Base-by-base conservation (phyloP, 2,888 invertebrate genomes). In the Steromphala cineraria region DNA sequence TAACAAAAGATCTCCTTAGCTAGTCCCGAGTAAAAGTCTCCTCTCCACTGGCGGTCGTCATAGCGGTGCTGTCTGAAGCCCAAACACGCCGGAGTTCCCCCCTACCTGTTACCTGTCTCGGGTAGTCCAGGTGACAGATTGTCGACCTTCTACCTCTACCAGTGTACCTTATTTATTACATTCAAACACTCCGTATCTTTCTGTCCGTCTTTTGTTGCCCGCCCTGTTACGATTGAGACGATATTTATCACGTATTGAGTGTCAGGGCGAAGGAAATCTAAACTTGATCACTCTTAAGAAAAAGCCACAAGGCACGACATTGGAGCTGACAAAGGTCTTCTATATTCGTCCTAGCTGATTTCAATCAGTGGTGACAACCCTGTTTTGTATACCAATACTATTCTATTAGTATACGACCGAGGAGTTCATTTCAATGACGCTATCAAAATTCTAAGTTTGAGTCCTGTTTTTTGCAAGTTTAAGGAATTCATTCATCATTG, bases 241-340 rank as follows among this genome's bases (percentile, higher is more conserved):
- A 71, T 71, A 40, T 71, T 71, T 71, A 71, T 71, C 71, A 71
- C 31, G 36, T 36, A 31, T 19, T 19, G n/a, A 71, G 71, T 31
- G n/a, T 31, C 31, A 19, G 36, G 46, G 10, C 46, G 7, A 46
- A 13, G 46, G 46, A 46, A 46, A 46, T 46, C 46, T 46, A 46
- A 46, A 46, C 46, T 46, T 46, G 46, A 46, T 46, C 46, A 46
- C 46, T 46, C 46, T 46, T 46, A 46, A 46, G 46, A 46, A 46
- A 46, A 13, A 46, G 1, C 46, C 46, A 46, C 46, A 46, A 46
- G 46, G 46, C 46, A 46, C 46, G 46, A 46, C 46, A 46, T 13
- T 46, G 13, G 46, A 46, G 46, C 46, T 46, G 46, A 46, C 46
- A 46, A 46, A 46, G 46, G 46, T 46, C 4, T 13, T 46, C 46